Conservation (phyloP, 2,113 vertebrate genomes). For the Takifugu flavidus region DNA sequence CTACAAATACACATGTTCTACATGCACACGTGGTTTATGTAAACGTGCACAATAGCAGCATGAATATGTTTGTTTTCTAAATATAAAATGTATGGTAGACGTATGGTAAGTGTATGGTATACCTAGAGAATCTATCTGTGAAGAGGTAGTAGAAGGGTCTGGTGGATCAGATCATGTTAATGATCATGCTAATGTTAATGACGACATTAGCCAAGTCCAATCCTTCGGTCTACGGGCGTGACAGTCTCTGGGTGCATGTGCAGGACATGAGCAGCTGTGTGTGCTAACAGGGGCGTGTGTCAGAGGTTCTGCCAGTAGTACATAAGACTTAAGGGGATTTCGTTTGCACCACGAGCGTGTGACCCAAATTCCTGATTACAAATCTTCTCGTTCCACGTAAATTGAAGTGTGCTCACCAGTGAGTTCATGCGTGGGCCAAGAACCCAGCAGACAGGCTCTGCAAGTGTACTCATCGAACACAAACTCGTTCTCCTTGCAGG, state of each 20-base stretch:
- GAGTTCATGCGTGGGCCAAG: constrained; percentile 91
- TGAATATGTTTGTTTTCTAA: no score
- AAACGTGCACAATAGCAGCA: no score
- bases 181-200: no score
- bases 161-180: no score
- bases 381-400: background rate
- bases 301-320: background rate
- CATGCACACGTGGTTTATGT: no score
- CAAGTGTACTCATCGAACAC: constrained; percentile 97
- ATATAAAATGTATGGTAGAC: no score
- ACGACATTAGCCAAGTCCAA: constrained; percentile 22
- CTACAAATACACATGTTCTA: no score
- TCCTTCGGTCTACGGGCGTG: constrained; percentile 2
- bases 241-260: constrained; percentile 4
- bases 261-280: background rate
- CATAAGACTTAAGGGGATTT: constrained; percentile 14
- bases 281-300: background rate
- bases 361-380: constrained; percentile 28
- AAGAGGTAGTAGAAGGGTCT: no score
- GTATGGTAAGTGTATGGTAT: no score
- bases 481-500: constrained; percentile 96
- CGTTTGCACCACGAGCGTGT: constrained; percentile 1
- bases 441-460: constrained; percentile 88
- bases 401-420: constrained; percentile 77
- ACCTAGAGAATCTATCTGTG: no score